Evolutionary conservation across 2,888 invertebrate genomes (phyloP).

Genomic region (Phengaris alcon): DNA sequence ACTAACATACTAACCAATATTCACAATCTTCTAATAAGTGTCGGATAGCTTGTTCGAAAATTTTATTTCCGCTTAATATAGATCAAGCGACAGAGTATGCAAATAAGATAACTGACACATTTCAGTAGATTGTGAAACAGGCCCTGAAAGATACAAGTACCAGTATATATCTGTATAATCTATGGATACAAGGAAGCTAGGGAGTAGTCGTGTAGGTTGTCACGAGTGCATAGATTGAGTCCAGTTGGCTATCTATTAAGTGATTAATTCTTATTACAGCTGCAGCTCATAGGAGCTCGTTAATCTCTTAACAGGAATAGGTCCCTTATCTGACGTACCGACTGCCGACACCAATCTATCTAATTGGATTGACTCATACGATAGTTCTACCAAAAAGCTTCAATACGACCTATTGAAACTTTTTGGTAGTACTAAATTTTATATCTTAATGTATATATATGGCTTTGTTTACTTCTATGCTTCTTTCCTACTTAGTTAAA

Average conservation of each 20-base stretch:
- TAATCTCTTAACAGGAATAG: constrained; percentile 5
- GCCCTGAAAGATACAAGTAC: neutral
- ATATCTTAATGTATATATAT: too few species aligned
- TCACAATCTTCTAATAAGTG: too few species aligned
- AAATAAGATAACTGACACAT: too few species aligned
- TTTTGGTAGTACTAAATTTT: neutral
- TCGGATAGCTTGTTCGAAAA: too few species aligned
- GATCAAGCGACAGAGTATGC: too few species aligned
- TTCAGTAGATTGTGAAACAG: neutral
- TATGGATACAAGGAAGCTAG: too few species aligned
- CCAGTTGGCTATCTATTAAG: constrained; percentile 11
- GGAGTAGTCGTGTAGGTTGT: neutral
- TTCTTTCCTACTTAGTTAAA: too few species aligned
- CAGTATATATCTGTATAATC: too few species aligned
- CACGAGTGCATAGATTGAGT: neutral
- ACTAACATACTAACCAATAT: too few species aligned
- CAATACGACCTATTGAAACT: neutral
- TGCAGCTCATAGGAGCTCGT: neutral
- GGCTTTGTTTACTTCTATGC: too few species aligned
- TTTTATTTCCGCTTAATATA: too few species aligned
- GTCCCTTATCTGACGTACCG: neutral
- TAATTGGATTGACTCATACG: constrained; percentile 18
- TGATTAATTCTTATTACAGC: constrained; percentile 23
- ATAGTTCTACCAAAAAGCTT: neutral
- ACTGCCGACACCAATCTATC: constrained; percentile 14